Conservation (phyloP, 92 coral and sea anemone genomes). For the Phenganax marumi region DNA sequence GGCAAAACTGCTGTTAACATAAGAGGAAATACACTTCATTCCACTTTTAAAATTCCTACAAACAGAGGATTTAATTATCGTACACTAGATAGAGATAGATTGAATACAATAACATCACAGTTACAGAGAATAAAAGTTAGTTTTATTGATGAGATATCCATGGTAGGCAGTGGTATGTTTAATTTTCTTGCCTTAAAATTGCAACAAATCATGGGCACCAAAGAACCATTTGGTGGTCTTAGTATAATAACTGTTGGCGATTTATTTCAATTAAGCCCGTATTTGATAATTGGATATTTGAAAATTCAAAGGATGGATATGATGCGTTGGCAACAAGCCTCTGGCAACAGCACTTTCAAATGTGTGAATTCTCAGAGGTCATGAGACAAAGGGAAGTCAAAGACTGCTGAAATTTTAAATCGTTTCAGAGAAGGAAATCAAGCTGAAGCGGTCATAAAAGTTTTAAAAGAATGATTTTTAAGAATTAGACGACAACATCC, state of each 20-base stretch:
- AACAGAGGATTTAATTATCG: conserved; percentile 8
- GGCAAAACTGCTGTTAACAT: conserved; percentile 23
- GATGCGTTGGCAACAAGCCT: conserved; percentile 22
- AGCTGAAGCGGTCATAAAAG: conserved; percentile 45
- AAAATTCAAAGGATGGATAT: no score
- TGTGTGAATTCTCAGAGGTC: no score
- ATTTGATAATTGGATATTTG: no score
- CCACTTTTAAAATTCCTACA: conserved; percentile 42
- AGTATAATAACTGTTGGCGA: conserved; percentile 63
- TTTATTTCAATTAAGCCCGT: conserved; percentile 63
- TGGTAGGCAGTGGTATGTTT: conserved; percentile 70
- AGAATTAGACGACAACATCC: conserved; percentile 13
- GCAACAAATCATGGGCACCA: no score
- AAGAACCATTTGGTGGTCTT: conserved; percentile 58
- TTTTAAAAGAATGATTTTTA: conserved; percentile 38
- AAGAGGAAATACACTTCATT: conserved; percentile 45
- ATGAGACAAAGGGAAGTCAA: not conserved
- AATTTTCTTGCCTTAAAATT: conserved; percentile 60
- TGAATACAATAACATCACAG: conserved; percentile 49
- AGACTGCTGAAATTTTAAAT: conserved; percentile 61
- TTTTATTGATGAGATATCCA: conserved; percentile 62
- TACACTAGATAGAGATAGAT: conserved; percentile 33
- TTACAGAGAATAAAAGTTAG: conserved; percentile 43
- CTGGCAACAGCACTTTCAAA: no score
- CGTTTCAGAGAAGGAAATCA: conserved; percentile 68